Conservation (phyloP, 2,888 invertebrate species). For the Tanytarsus gracilentus region DNA sequence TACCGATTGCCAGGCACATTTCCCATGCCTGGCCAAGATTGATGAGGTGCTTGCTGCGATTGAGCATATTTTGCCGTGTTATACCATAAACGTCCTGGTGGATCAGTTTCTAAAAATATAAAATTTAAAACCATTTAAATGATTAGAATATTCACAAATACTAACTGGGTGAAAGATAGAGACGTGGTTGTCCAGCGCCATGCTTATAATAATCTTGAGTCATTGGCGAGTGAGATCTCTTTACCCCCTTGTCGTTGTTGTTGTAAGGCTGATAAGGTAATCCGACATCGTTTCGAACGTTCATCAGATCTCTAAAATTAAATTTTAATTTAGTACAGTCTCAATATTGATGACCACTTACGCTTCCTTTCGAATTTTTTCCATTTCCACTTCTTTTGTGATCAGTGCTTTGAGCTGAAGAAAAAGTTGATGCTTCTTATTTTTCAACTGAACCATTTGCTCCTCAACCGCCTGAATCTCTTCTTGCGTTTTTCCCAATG, state of each 20-base stretch:
- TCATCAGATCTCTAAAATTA: constrained; percentile 5
- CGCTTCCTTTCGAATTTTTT: constrained; percentile 17
- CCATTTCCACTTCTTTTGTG: constrained; percentile 24
- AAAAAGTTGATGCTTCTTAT: constrained; percentile 22
- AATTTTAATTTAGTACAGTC: neutral
- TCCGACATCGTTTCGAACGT: constrained; percentile 15
- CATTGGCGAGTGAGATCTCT: constrained; percentile 6
- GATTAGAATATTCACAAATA: neutral
- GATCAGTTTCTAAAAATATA: constrained; percentile 3
- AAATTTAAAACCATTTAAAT: neutral
- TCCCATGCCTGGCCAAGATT: constrained; percentile 15
- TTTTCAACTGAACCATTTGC: constrained; percentile 17
- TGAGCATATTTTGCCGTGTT: constrained; percentile 14
- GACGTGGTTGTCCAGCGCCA: neutral
- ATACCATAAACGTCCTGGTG: constrained; percentile 10
- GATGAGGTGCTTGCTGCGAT: constrained; percentile 1
- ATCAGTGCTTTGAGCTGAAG: constrained; percentile 11
- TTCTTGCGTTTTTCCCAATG: constrained; percentile 14
- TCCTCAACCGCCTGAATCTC: constrained; percentile 15
- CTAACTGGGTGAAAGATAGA: constrained; percentile 8
- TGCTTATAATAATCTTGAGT: constrained; percentile 18
- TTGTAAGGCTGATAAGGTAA: neutral
- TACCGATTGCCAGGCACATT: constrained; percentile 4
- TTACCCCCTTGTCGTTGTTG: neutral
- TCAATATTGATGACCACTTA: neutral